These are phyloP conservation scores for Sorex fumeus DNA, from an alignment of 2,113 vertebrate species.

Conservation along the genomic window DNA sequence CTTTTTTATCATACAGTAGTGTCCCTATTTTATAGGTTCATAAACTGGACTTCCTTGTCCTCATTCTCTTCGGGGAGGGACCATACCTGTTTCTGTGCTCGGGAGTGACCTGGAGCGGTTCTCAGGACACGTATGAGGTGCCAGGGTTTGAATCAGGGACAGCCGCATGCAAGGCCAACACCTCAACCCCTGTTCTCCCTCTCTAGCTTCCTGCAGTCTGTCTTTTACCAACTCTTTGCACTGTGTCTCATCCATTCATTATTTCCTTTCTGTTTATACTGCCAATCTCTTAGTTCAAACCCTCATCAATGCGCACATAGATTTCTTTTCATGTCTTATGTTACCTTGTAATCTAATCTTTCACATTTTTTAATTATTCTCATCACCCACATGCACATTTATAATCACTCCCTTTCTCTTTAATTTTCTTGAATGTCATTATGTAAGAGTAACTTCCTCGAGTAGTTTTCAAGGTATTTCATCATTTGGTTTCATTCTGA, in stretches of 20 bases:
- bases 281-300: not conserved
- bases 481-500: constrained; percentile 50
- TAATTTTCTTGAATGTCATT: constrained; percentile 2
- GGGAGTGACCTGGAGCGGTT: too few species aligned
- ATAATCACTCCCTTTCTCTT: not conserved
- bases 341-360: not conserved
- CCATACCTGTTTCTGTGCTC: too few species aligned
- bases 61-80: not conserved
- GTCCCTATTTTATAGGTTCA: not conserved
- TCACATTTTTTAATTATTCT: not conserved
- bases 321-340: not conserved
- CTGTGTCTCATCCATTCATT: not conserved
- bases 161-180: too few species aligned
- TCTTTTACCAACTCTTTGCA: not conserved
- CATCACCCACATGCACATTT: not conserved
- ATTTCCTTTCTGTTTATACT: not conserved
- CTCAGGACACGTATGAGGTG: too few species aligned
- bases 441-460: constrained; percentile 1
- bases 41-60: not conserved
- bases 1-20: not conserved
- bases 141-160: too few species aligned
- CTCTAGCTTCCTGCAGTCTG: not conserved
- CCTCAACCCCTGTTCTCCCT: not conserved
- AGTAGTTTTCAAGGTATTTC: constrained; percentile 19
- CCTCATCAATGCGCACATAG: too few species aligned